Base-by-base conservation (phyloP, 2,797 vertebrate species). In the Bufotes viridis region DNA sequence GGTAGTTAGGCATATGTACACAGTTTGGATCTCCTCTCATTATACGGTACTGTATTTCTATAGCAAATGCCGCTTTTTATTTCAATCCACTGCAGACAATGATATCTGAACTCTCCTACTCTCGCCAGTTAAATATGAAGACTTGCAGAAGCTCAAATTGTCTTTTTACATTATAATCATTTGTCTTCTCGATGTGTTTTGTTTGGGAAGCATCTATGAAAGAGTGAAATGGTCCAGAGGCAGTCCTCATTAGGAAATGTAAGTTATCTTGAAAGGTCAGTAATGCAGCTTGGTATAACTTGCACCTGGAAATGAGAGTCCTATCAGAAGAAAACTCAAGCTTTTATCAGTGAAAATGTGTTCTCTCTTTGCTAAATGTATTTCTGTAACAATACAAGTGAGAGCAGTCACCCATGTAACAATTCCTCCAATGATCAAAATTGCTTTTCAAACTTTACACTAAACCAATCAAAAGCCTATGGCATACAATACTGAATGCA, bases 211-310 rank as follows among this genome's bases (percentile, higher is more conserved):
- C 88, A 53, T 82, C 81, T 86, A 65, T 72, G 72, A 78, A 58
- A 83, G 29, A 70, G 61, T 74, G 81, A 84, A 89, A 87, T 74
- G 75, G 81, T 89, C 82, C 82, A 58, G 85, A 83, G 82, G 84
- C 88, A 89, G 86, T 89, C 72, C 86, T 83, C 86, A 87, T 87
- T 83, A 89, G 78, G 85, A 87, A 89, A 84, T 79, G 85, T 89
- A 89, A 89, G 88, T 78, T 87, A 89, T 89, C 88, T 87, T 89
- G 88, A 89, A 87, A 87, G 88, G 88, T 89, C 88, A 89, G 83
- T 89, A 89, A 89, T 89, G 86, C 85, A 87, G 85, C 88, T 84
- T 49, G 69, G 82, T 86, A 84, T 89, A 89, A 34, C 84, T 78
- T 86, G 74, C 61, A 82, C 86, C 65, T 89, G 88, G 82, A 89